These are phyloP conservation scores for Ctenopoma multispine DNA, from an alignment of 2,797 vertebrate species.

Conservation along the genomic window DNA sequence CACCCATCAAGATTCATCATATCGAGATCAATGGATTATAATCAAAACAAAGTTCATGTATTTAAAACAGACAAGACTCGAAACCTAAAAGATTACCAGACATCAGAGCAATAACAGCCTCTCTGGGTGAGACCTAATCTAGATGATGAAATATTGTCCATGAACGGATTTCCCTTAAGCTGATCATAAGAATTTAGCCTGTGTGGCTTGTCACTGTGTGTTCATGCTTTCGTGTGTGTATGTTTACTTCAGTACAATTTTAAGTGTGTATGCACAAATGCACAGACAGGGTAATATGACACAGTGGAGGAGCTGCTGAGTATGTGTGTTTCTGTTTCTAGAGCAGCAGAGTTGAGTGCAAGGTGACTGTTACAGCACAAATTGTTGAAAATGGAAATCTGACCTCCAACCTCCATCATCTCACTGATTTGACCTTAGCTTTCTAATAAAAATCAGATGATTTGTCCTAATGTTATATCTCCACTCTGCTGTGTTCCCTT, in stretches of 20 bases:
- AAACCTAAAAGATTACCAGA: constrained; percentile 46
- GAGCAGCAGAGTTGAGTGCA: constrained; percentile 7
- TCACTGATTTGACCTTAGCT: constrained; percentile 11
- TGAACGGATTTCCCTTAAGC: constrained; percentile 71
- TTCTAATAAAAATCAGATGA: constrained; percentile 17
- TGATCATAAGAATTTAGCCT: constrained; percentile 66
- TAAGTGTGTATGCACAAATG: constrained; percentile 24
- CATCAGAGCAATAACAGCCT: constrained; percentile 33
- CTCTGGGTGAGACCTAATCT: constrained; percentile 63
- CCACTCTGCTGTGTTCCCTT: constrained; percentile 7
- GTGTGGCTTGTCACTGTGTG: constrained; percentile 36
- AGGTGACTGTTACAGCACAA: constrained; percentile 23
- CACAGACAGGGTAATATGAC: constrained; percentile 52
- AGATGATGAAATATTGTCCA: constrained; percentile 76
- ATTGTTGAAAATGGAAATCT: constrained; percentile 15
- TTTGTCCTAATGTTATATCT: background rate
- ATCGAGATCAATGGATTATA: no score
- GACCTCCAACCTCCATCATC: background rate
- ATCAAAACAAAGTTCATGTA: background rate
- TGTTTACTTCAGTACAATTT: constrained; percentile 27
- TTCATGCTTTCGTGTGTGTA: constrained; percentile 9
- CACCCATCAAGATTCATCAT: no score
- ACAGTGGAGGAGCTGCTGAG: constrained; percentile 34
- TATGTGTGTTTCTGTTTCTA: background rate
- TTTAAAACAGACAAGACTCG: constrained; percentile 11